Percentiles rank a stretch among this genome's conserved stretches.
phyloP scores from a whole-genome alignment of 1,140 invertebrate genomes.

The Cotesia glomerata region DNA sequence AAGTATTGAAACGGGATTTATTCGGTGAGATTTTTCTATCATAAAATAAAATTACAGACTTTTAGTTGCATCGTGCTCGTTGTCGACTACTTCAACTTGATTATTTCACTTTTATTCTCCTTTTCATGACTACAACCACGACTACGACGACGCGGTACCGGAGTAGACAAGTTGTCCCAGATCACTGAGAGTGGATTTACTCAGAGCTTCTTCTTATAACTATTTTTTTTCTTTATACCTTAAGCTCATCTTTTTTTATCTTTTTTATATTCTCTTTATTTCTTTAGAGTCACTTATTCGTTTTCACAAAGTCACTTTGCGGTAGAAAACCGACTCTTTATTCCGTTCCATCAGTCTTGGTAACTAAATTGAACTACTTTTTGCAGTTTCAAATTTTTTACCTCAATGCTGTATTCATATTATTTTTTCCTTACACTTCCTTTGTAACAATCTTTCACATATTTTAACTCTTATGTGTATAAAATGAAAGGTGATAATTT shows the following conservation, averaged over 20 bases:
- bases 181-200: constrained; percentile 4
- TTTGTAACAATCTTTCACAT: no score
- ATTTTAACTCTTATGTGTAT: no score
- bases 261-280: no score
- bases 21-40: no score
- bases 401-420: background rate
- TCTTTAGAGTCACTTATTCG: background rate
- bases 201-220: background rate
- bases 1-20: no score
- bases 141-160: background rate
- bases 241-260: background rate
- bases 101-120: background rate
- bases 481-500: no score
- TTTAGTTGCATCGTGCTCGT: no score
- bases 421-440: background rate
- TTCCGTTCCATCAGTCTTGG: background rate
- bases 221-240: background rate
- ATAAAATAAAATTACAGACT: no score
- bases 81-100: background rate
- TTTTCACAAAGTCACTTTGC: background rate
- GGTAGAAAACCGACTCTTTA: background rate
- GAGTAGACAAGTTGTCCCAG: background rate
- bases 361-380: background rate
- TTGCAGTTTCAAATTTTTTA: background rate
- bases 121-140: background rate